A percentile compares a stretch with the other conserved stretches of the same genome.
phyloP scores from a whole-genome alignment of 2,113 vertebrate genomes.

The Vombatus ursinus region DNA sequence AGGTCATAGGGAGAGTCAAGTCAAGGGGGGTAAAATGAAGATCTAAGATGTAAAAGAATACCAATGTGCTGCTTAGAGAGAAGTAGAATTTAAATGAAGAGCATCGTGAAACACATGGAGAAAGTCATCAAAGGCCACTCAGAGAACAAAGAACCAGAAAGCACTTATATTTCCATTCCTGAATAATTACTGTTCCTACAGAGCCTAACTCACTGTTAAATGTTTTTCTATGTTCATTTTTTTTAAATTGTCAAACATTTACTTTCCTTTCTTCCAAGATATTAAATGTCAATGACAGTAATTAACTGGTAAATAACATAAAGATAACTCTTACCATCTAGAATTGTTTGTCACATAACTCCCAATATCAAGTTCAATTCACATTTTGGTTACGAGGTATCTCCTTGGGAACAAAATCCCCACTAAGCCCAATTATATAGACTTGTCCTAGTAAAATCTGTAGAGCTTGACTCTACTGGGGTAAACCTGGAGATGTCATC shows the following conservation, averaged over 20 bases:
- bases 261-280: conserved; percentile 69
- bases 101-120: neutral
- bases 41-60: neutral
- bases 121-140: neutral
- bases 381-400: conserved; percentile 51
- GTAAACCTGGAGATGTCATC: conserved; percentile 48
- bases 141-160: neutral
- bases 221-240: conserved; percentile 56
- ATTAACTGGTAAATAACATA: conserved; percentile 76
- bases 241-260: conserved; percentile 67
- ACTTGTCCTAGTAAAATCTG: conserved; percentile 54
- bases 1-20: neutral
- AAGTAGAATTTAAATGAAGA: neutral
- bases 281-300: conserved; percentile 64
- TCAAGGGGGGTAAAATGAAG: neutral
- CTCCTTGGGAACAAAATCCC: conserved; percentile 52
- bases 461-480: conserved; percentile 48
- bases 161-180: neutral
- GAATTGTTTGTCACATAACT: conserved; percentile 68
- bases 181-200: conserved; percentile 27
- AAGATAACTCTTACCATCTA: conserved; percentile 47
- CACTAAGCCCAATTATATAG: conserved; percentile 59
- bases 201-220: conserved; percentile 41
- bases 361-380: conserved; percentile 68
- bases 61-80: neutral